These are phyloP conservation scores for Neoaliturus tenellus DNA, from an alignment of 2,888 invertebrate genomes.

Conservation along the genomic window DNA sequence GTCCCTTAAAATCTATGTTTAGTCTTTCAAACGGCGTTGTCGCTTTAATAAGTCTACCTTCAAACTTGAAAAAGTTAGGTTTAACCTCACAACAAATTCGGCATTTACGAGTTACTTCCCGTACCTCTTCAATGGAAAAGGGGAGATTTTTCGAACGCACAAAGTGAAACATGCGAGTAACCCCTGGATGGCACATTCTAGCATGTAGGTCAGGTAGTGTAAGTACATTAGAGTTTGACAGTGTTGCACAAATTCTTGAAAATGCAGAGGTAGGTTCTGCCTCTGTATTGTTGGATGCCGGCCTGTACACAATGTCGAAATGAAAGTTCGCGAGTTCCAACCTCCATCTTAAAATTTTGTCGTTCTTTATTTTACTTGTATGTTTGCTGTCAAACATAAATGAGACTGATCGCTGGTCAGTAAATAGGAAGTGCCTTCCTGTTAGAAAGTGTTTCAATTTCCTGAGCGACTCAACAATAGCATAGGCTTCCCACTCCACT, in stretches of 20 bases:
- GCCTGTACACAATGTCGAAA: constrained; percentile 18
- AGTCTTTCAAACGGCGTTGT: too few species aligned
- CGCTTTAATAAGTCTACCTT: too few species aligned
- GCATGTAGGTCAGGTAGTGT: neutral
- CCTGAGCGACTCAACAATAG: constrained; percentile 61
- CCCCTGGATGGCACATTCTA: neutral
- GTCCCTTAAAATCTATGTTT: too few species aligned
- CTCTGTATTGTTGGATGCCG: neutral
- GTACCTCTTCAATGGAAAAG: neutral
- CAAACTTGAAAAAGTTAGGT: neutral
- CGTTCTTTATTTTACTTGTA: constrained; percentile 32
- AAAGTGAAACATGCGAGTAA: neutral
- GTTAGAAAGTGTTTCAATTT: constrained; percentile 62
- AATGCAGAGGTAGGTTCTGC: neutral
- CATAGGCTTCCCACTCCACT: constrained; percentile 56
- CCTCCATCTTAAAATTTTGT: constrained; percentile 50
- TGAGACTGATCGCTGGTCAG: constrained; percentile 54
- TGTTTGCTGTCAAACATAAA: constrained; percentile 8
- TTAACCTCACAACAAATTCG: neutral
- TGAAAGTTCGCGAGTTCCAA: constrained; percentile 42
- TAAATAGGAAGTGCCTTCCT: constrained; percentile 59
- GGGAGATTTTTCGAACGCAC: neutral
- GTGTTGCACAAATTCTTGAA: neutral
- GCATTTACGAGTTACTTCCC: neutral
- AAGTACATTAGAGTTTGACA: neutral